Evolutionary conservation across 2,113 vertebrate genomes (phyloP).

Genomic region (Osmerus mordax): DNA sequence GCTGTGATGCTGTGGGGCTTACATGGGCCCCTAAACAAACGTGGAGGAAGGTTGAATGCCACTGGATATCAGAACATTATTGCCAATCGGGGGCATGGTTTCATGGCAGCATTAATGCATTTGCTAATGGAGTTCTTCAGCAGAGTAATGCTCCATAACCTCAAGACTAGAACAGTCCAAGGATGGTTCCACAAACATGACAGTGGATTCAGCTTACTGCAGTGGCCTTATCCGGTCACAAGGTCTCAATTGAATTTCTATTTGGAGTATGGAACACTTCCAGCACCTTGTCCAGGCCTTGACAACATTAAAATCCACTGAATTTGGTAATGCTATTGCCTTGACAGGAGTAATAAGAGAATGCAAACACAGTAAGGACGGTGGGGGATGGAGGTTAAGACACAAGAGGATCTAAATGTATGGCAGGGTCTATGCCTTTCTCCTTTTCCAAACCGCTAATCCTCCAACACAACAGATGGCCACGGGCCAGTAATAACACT

Average conservation of each 20-base stretch:
- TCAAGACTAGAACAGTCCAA: not conserved
- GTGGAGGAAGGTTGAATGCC: too few relatives aligned
- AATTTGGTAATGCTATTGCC: not conserved
- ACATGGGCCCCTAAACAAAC: too few relatives aligned
- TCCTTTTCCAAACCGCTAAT: slow-evolving; percentile 48
- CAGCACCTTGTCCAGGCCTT: not conserved
- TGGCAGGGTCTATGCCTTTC: slow-evolving; percentile 60
- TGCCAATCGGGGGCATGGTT: too few relatives aligned
- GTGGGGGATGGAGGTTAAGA: slow-evolving; percentile 32
- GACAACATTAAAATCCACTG: not conserved
- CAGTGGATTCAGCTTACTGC: too few relatives aligned
- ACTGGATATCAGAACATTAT: too few relatives aligned
- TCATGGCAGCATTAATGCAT: too few relatives aligned
- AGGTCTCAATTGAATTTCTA: slow-evolving; percentile 7
- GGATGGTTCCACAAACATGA: too few relatives aligned
- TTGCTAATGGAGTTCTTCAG: not conserved
- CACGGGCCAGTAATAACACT: slow-evolving; percentile 48
- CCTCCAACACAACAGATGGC: slow-evolving; percentile 55
- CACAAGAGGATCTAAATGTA: slow-evolving; percentile 50
- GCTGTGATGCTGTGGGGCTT: too few relatives aligned
- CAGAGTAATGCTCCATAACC: slow-evolving; percentile 25
- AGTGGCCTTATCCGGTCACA: too few relatives aligned
- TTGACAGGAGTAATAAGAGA: slow-evolving; percentile 35
- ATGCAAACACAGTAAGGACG: slow-evolving; percentile 35
- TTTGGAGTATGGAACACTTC: not conserved